phyloP scores from a whole-genome alignment of 2,888 invertebrate species.

The Drosophila maculinotata region DNA sequence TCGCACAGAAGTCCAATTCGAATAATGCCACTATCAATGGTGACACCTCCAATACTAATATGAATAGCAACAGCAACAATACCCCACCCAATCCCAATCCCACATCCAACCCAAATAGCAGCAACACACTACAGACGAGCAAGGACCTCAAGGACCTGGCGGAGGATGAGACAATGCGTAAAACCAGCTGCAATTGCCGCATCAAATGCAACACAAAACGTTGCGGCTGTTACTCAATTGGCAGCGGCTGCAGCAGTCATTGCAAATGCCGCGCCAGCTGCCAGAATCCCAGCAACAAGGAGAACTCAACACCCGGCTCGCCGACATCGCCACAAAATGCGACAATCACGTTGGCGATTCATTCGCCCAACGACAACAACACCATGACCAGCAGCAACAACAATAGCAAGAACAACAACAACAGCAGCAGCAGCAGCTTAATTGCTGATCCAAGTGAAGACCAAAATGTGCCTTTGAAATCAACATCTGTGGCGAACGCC shows the following conservation, averaged over 20 bases:
- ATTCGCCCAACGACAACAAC: too few relatives aligned
- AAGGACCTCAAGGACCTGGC: constrained; percentile 8
- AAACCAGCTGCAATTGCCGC: constrained; percentile 64
- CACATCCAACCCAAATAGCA: constrained; percentile 1
- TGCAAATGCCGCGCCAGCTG: constrained; percentile 47
- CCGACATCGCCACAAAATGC: background rate
- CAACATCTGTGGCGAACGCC: too few relatives aligned
- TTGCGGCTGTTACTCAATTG: constrained; percentile 58
- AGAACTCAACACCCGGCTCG: constrained; percentile 16
- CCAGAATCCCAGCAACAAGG: constrained; percentile 45
- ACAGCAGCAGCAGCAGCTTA: too few relatives aligned
- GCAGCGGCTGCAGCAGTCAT: constrained; percentile 11
- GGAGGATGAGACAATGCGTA: constrained; percentile 9
- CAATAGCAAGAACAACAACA: too few relatives aligned
- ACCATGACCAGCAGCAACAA: background rate
- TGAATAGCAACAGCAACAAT: too few relatives aligned
- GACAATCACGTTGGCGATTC: background rate
- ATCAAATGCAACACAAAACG: constrained; percentile 68
- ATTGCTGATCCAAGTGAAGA: too few relatives aligned
- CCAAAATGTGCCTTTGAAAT: too few relatives aligned
- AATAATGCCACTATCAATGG: background rate
- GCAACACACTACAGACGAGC: constrained; percentile 1
- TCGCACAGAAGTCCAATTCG: constrained; percentile 8
- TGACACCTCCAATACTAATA: background rate
- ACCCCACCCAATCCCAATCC: too few relatives aligned